Evolutionary conservation across 2,888 invertebrate genomes (phyloP), one percentile per base, ranked within the genome.

Genomic region (Syritta pipiens): DNA sequence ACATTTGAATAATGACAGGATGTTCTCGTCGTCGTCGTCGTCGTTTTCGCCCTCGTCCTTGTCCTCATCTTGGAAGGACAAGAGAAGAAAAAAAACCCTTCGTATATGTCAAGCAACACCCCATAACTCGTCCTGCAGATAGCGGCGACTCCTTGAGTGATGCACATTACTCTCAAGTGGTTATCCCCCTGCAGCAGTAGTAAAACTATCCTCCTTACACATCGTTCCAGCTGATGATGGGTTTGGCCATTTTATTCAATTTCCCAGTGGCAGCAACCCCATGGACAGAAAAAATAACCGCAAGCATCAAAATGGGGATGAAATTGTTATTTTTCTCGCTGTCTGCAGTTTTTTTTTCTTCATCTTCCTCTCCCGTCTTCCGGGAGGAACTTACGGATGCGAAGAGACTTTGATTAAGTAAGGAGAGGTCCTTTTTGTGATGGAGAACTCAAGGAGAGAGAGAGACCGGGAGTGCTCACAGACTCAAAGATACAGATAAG

Each of bases 1-100:
- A 79, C 79, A 62, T 79, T 79, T 79, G 79, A 79, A 68, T 67
- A 74, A 79, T 68, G 79, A 79, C 79, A 79, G 79, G 62, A 79
- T 74, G 79, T 74, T 74, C 57, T 48, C 74, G n/a, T n/a, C n/a
- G n/a, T n/a, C n/a, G n/a, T n/a, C n/a, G n/a, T n/a, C n/a, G n/a
- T n/a, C n/a, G n/a, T n/a, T n/a, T n/a, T n/a, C n/a, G n/a, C n/a
- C n/a, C n/a, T n/a, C n/a, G n/a, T n/a, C n/a, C n/a, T n/a, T n/a
- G n/a, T n/a, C n/a, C n/a, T n/a, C n/a, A n/a, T n/a, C n/a, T n/a
- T n/a, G n/a, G n/a, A n/a, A n/a, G n/a, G n/a, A n/a, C n/a, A n/a
- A n/a, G n/a, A n/a, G n/a, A n/a, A n/a, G n/a, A n/a, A n/a, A n/a
- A n/a, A n/a, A n/a, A n/a, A n/a, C n/a, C n/a, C n/a, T n/a, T n/a